Percentiles rank a stretch among this genome's conserved stretches.
Conservation (phyloP, 2,113 vertebrate genomes). For the Tylochromis polylepis region DNA sequence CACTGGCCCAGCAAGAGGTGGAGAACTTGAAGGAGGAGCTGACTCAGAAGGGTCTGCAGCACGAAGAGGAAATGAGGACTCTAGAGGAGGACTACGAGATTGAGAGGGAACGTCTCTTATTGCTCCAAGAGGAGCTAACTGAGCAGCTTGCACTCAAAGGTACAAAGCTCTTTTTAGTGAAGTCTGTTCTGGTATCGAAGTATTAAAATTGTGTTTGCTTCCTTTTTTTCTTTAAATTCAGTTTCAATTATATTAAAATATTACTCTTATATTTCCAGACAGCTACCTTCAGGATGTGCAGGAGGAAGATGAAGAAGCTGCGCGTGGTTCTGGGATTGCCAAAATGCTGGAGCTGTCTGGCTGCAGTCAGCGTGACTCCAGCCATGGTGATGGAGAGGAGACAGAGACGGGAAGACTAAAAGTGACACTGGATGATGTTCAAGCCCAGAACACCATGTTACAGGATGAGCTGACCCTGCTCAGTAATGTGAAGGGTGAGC, state of each 20-base stretch:
- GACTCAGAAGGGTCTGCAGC: conserved; percentile 64
- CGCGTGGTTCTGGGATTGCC: conserved; percentile 56
- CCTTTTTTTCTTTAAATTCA: not conserved
- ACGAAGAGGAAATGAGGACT: conserved; percentile 80
- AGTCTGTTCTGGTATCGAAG: not conserved
- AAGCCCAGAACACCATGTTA: conserved; percentile 85
- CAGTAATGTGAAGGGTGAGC: conserved; percentile 84
- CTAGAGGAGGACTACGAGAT: conserved; percentile 78
- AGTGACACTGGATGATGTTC: conserved; percentile 77
- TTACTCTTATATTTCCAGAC: conserved; percentile 52
- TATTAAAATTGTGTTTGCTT: not conserved
- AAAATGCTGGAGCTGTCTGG: conserved; percentile 66
- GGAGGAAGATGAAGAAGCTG: conserved; percentile 71
- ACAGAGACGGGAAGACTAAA: conserved; percentile 70
- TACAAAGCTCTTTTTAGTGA: not conserved
- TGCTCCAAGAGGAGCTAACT: conserved; percentile 72
- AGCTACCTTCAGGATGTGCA: conserved; percentile 67
- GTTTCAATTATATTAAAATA: not conserved
- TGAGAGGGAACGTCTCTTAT: conserved; percentile 75
- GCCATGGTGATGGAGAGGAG: conserved; percentile 19
- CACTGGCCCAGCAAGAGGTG: conserved; percentile 76
- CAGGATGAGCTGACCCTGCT: conserved; percentile 90
- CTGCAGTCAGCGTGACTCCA: conserved; percentile 27
- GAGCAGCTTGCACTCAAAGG: conserved; percentile 77
- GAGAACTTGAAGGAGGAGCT: conserved; percentile 80